Percentiles rank a stretch among this genome's conserved stretches.
phyloP scores from a whole-genome alignment of 1,140 invertebrate species.

The Cherax destructor region DNA sequence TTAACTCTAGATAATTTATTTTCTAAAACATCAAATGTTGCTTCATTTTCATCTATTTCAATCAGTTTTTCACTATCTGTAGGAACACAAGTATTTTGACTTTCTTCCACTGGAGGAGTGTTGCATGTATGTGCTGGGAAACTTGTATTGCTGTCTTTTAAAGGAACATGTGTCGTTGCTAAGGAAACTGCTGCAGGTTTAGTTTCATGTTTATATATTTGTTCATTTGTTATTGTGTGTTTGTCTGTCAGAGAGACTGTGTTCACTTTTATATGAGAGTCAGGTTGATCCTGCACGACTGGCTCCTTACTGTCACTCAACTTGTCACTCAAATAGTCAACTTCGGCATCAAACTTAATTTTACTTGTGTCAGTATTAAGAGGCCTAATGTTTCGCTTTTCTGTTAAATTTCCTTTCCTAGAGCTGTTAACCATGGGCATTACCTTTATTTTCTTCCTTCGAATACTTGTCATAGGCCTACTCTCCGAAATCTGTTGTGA shows the following conservation, averaged over 20 bases:
- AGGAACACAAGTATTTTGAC: background rate
- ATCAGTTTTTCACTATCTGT: background rate
- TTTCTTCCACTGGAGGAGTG: background rate
- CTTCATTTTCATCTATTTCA: background rate
- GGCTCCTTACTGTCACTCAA: background rate
- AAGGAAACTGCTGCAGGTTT: background rate
- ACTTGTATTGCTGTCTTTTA: background rate
- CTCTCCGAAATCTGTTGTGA: background rate
- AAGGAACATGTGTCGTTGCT: background rate
- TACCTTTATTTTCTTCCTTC: constrained; percentile 45
- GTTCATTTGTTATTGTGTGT: background rate
- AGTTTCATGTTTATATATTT: background rate
- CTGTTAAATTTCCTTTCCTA: constrained; percentile 25
- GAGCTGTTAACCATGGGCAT: constrained; percentile 18
- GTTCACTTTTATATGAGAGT: background rate
- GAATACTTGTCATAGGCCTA: constrained; percentile 7
- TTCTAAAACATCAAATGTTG: background rate
- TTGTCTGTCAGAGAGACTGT: background rate
- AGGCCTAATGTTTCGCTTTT: constrained; percentile 6
- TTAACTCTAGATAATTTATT: background rate
- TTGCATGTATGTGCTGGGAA: background rate
- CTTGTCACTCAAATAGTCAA: background rate
- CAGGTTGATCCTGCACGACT: background rate
- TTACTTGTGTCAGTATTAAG: background rate
- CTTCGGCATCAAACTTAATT: constrained; percentile 1